These are phyloP conservation scores for Drosophila anceps DNA, from an alignment of 2,888 invertebrate genomes.

Conservation along the genomic window DNA sequence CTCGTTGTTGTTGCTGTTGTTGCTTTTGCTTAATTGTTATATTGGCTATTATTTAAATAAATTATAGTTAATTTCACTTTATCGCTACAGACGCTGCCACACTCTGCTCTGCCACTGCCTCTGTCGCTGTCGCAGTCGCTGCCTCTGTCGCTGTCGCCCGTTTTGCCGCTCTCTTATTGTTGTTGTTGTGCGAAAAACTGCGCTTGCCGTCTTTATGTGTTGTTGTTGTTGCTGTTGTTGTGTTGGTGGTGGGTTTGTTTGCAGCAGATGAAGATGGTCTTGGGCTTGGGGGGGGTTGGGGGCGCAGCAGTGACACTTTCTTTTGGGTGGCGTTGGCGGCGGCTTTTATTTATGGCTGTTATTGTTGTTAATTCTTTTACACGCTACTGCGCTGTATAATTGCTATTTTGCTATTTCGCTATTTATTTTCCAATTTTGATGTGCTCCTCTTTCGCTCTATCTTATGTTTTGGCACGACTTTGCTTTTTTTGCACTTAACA, in stretches of 20 bases:
- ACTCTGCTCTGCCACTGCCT: constrained; percentile 21
- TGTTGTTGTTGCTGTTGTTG: constrained; percentile 26
- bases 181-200: constrained; percentile 63
- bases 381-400: constrained; percentile 59
- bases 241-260: constrained; percentile 61
- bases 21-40: constrained; percentile 43
- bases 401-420: constrained; percentile 65
- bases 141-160: constrained; percentile 41
- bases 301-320: constrained; percentile 56
- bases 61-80: constrained; percentile 76
- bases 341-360: constrained; percentile 53
- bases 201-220: constrained; percentile 39
- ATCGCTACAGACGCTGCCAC: constrained; percentile 45
- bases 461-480: constrained; percentile 50
- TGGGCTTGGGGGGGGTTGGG: constrained; percentile 5
- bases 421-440: constrained; percentile 46
- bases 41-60: constrained; percentile 68
- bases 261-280: constrained; percentile 19
- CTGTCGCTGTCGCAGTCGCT: constrained; percentile 16
- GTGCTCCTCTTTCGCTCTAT: constrained; percentile 34
- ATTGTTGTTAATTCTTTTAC: constrained; percentile 58
- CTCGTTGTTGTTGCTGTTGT: constrained; percentile 12
- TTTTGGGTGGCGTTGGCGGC: constrained; percentile 54
- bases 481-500: constrained; percentile 53
- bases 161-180: constrained; percentile 65